phyloP scores from a whole-genome alignment of 2,888 invertebrate genomes.

The Oscheius sp. region DNA sequence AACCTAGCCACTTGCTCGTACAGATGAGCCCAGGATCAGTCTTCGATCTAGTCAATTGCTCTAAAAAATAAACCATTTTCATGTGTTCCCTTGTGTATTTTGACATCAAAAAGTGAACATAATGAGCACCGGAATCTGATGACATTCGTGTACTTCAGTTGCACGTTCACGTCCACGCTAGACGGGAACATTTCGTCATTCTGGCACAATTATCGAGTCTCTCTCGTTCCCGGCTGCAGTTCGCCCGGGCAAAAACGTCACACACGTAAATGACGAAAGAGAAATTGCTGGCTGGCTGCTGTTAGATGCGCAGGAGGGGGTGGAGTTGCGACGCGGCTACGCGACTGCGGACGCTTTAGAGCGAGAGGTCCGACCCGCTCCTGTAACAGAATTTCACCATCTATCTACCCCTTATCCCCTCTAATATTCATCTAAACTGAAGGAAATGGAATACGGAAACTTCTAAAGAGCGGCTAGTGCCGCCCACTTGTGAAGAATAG shows the following conservation, averaged over 20 bases:
- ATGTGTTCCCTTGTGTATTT: neutral
- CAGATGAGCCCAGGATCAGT: no score
- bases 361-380: slow-evolving; percentile 22
- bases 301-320: slow-evolving; percentile 28
- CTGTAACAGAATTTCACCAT: neutral
- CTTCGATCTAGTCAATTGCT: no score
- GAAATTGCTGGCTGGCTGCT: no score
- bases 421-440: slow-evolving; percentile 1
- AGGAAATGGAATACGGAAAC: slow-evolving; percentile 15
- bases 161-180: neutral
- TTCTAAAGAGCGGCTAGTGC: slow-evolving; percentile 32
- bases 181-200: slow-evolving; percentile 20
- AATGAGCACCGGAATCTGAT: neutral
- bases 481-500: neutral
- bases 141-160: neutral
- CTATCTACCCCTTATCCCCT: neutral
- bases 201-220: slow-evolving; percentile 26
- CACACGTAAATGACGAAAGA: slow-evolving; percentile 10
- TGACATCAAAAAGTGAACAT: no score
- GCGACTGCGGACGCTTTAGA: slow-evolving; percentile 17
- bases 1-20: no score
- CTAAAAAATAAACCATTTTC: neutral
- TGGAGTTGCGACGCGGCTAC: slow-evolving; percentile 18
- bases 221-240: neutral
- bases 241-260: slow-evolving; percentile 24